Conservation (phyloP, 2,888 invertebrate genomes). For the Temnothorax unifasciatus region DNA sequence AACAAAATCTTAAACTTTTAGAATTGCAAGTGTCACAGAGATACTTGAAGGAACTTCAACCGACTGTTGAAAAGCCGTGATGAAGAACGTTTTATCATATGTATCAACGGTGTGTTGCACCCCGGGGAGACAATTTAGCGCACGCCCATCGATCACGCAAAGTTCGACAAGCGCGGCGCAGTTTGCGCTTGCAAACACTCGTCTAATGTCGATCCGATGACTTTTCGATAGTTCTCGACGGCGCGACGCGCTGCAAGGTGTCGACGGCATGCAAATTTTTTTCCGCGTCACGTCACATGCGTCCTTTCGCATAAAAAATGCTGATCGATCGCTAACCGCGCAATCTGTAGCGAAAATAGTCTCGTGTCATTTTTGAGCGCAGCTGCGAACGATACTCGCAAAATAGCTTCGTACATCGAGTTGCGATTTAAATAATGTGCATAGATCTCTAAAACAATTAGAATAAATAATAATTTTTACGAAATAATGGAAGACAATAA, state of each 20-base stretch:
- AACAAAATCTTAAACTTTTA: background rate
- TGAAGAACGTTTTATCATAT: background rate
- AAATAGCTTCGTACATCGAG: background rate
- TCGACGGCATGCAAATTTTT: constrained; percentile 83
- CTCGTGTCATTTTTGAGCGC: constrained; percentile 5
- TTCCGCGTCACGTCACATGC: constrained; percentile 84
- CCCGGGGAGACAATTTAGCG: constrained; percentile 39
- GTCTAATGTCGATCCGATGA: constrained; percentile 84
- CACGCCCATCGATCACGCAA: constrained; percentile 77
- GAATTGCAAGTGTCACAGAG: background rate
- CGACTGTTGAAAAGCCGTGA: background rate
- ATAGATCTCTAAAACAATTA: background rate
- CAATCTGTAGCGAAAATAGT: constrained; percentile 5
- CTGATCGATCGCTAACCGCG: constrained; percentile 71
- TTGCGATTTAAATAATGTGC: background rate
- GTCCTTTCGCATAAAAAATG: constrained; percentile 78
- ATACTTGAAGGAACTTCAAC: background rate
- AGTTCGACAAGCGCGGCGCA: constrained; percentile 72
- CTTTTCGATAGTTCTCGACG: constrained; percentile 83
- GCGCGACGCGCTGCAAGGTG: constrained; percentile 56
- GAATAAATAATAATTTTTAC: background rate
- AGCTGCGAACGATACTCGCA: constrained; percentile 3
- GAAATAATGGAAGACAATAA: background rate
- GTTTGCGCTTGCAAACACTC: constrained; percentile 58
- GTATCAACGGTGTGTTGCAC: constrained; percentile 4